phyloP scores from a whole-genome alignment of 2,797 vertebrate genomes.

The Pampus argenteus region DNA sequence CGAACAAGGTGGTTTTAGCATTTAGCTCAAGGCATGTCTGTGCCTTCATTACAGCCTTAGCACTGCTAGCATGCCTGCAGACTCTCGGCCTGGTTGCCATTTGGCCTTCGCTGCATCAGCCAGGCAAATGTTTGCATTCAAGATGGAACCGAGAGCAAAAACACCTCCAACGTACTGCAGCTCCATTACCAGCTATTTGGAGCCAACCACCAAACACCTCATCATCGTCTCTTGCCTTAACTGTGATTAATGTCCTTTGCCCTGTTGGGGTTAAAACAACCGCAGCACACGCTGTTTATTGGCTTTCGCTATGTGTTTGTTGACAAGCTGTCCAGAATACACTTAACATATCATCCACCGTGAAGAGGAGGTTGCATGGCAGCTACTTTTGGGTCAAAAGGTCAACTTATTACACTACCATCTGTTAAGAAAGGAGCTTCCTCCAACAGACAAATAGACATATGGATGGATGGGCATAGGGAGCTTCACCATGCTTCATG shows the following conservation, averaged over 20 bases:
- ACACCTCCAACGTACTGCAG: slow-evolving; percentile 45
- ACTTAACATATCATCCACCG: slow-evolving; percentile 82
- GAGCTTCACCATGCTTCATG: slow-evolving; percentile 35
- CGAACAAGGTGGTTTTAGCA: too few species aligned
- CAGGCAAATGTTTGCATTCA: slow-evolving; percentile 36
- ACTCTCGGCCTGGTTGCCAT: background rate
- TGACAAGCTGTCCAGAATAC: slow-evolving; percentile 82
- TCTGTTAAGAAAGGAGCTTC: slow-evolving; percentile 79
- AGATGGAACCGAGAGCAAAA: slow-evolving; percentile 28
- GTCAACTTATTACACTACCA: slow-evolving; percentile 83
- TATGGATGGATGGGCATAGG: slow-evolving; percentile 29
- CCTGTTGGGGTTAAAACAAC: slow-evolving; percentile 82
- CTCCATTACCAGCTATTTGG: slow-evolving; percentile 63
- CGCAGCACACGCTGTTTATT: slow-evolving; percentile 71
- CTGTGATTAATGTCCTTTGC: slow-evolving; percentile 81
- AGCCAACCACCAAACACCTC: slow-evolving; percentile 80
- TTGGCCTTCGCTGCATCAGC: slow-evolving; percentile 14
- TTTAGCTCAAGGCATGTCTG: too few species aligned
- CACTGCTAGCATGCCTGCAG: too few species aligned
- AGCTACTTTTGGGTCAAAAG: slow-evolving; percentile 65
- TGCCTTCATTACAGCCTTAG: too few species aligned
- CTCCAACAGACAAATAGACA: slow-evolving; percentile 59
- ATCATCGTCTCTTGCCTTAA: slow-evolving; percentile 72
- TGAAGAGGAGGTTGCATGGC: slow-evolving; percentile 59
- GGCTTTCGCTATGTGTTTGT: slow-evolving; percentile 79